Percentiles rank a stretch among this genome's conserved stretches.
Evolutionary conservation across 1,140 invertebrate genomes (phyloP).

Genomic region (Philaenus spumarius): DNA sequence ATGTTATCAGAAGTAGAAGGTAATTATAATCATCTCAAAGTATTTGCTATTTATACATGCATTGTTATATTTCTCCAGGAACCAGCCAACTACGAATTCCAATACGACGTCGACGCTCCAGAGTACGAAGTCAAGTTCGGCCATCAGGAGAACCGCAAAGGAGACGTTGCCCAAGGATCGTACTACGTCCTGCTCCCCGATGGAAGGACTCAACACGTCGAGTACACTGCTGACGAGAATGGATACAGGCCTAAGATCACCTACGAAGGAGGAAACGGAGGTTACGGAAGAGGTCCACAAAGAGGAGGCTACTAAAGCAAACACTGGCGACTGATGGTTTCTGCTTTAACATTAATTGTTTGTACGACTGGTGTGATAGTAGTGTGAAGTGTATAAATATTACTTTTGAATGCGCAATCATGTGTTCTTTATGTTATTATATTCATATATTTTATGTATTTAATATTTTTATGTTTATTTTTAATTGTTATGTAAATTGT

Average conservation of each 20-base stretch:
- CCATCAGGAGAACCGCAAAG: slow-evolving; percentile 72
- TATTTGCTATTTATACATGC: too few relatives aligned
- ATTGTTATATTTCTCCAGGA: slow-evolving; percentile 46
- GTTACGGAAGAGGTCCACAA: slow-evolving; percentile 18
- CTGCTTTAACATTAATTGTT: too few relatives aligned
- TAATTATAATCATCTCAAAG: too few relatives aligned
- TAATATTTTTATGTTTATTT: too few relatives aligned
- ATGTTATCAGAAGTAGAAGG: too few relatives aligned
- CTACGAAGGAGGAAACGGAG: slow-evolving; percentile 41
- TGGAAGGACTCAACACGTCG: slow-evolving; percentile 75
- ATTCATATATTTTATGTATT: too few relatives aligned
- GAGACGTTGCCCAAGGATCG: slow-evolving; percentile 67
- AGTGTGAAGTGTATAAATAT: too few relatives aligned
- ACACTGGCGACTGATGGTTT: neutral
- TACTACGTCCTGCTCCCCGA: slow-evolving; percentile 80
- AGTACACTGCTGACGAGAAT: slow-evolving; percentile 71
- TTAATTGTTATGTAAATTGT: too few relatives aligned
- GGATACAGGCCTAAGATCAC: slow-evolving; percentile 75
- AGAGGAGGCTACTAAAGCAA: slow-evolving; percentile 32
- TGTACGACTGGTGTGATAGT: too few relatives aligned
- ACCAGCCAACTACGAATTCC: slow-evolving; percentile 78
- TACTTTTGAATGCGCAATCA: too few relatives aligned
- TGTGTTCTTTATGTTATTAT: too few relatives aligned
- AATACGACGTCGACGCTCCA: slow-evolving; percentile 72
- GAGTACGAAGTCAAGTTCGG: slow-evolving; percentile 70